phyloP scores from a whole-genome alignment of 1,140 invertebrate genomes.

The Lucilia sericata region DNA sequence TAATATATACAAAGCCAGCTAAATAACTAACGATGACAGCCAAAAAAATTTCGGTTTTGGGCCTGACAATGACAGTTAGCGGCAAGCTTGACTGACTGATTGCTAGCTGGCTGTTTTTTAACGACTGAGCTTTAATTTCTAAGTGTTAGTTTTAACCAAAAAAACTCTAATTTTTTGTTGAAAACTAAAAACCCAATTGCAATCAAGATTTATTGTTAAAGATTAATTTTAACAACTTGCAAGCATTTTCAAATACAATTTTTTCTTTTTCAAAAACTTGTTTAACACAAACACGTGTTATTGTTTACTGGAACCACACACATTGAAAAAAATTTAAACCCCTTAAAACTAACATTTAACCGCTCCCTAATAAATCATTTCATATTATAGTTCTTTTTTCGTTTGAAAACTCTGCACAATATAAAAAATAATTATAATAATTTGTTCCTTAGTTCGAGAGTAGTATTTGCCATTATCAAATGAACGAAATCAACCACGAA shows the following conservation, averaged over 20 bases:
- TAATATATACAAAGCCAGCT: no score
- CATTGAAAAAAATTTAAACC: background rate
- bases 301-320: background rate
- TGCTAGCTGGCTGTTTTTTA: background rate
- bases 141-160: background rate
- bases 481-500: background rate
- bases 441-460: background rate
- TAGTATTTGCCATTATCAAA: background rate
- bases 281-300: background rate
- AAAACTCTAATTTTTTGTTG: background rate
- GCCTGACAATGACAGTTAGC: no score
- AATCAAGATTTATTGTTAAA: background rate
- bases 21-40: no score
- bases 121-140: background rate
- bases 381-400: background rate
- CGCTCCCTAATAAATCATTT: constrained; percentile 6
- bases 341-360: background rate
- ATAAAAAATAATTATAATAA: constrained; percentile 10
- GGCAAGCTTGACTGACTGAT: background rate
- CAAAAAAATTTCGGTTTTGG: no score
- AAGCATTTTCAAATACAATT: no score
- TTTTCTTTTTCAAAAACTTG: background rate
- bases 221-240: no score
- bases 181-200: background rate
- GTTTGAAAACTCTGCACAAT: background rate